Base-by-base conservation (phyloP, 2,888 invertebrate genomes). In the Philereme transversata region DNA sequence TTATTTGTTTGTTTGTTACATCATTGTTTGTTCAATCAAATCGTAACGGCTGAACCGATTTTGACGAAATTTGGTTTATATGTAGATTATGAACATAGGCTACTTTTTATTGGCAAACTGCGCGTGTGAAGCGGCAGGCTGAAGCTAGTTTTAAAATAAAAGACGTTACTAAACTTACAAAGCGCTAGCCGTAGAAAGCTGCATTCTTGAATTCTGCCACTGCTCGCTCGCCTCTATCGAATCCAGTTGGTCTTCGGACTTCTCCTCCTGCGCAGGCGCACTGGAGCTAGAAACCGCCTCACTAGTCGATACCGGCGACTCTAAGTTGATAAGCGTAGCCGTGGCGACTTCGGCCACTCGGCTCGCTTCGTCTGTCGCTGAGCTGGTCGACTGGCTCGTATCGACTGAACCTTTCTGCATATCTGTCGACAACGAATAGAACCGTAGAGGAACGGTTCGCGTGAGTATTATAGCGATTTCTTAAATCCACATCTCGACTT, bases 221-320 rank as follows among this genome's bases (percentile, higher is more conserved):
- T 86, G 86, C 35, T 88, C 90, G 66, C 84, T 83, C 9, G 90
- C 79, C 70, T 92, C 92, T 46, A 93, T 92, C 7, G 92, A 92
- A 68, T 92, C 92, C 44, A 86, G 77, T 68, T 90, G 88, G 63
- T 92, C 92, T 49, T 88, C 88, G 0, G 77, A 70, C 11, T 49
- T 66, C 6, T 69, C 67, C 50, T 68, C 66, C 2, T 72, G 79
- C 44, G 75, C 55, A 7, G 66, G 65, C 41, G 75, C 73, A 5
- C 75, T 71, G 6, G 71, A 64, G 4, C 71, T 70, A 8, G 80
- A 71, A 3, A 70, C 74, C 0, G 83, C 79, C 47, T 82, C 85
- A 43, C 81, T 76, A 4, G 78, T 72, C 1, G 84, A 81, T 47
- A 85, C 85, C 0, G 90, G 91, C 4, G 90, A 89, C 74, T 90